Base-by-base conservation (phyloP, 2,113 vertebrate genomes). In the Hystrix brachyura region DNA sequence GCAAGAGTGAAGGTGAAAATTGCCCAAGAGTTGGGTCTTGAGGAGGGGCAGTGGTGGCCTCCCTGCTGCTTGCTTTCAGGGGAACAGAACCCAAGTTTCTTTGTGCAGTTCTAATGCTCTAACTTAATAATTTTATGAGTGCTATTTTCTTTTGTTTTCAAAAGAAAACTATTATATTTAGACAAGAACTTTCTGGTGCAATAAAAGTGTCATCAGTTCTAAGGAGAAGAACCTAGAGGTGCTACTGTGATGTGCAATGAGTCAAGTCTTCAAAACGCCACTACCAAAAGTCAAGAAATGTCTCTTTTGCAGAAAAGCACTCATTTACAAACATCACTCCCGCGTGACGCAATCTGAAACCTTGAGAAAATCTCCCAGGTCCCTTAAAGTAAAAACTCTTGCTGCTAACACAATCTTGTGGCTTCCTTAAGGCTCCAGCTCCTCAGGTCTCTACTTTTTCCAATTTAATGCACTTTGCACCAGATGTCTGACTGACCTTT, bases 211-310 rank as follows among this genome's bases (percentile, higher is more conserved):
- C 65, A 19, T 13, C 81, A n/a, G 92, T 74, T 80, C 87, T 72
- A 94, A 90, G 65, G 46, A 84, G 67, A 87, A 71, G 51, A 90
- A 43, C 55, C 72, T 10, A 29, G 74, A 67, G 69, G 92, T 62
- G 62, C 69, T n/a, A 90, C 62, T 65, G 74, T n/a, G 46, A 46
- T 38, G 3, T 71, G 25, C 15, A 34, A 85, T 29, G 48, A 69
- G 69, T 94, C 93, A 72, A 76, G 27, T 55, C 64, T 87, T 84
- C 53, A 74, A 57, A 90, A 76, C 8, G 2, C 18, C 27, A 12
- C 76, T 55, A 57, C 85, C 88, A 18, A 69, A 90, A 79, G 87
- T 65, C 74, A n/a, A 80, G 88, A 84, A 72, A 53, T 34, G 32
- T 55, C 87, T 92, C 1, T 48, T 65, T 80, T 59, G 65, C 91